These are phyloP conservation scores for Heliconius congener DNA, from an alignment of 1,140 invertebrate genomes.

Conservation along the genomic window DNA sequence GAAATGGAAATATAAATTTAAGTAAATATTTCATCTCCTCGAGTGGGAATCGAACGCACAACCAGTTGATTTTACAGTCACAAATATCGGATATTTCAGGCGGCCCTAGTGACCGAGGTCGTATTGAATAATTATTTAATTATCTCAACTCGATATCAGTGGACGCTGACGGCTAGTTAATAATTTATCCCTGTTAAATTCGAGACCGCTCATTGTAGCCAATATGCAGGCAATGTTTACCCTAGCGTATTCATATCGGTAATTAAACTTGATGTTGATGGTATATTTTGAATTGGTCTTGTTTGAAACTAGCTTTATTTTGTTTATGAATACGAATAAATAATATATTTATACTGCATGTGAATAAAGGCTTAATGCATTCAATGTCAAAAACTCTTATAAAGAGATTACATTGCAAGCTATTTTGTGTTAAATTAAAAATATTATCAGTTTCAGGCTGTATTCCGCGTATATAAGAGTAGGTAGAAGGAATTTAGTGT, in stretches of 20 bases:
- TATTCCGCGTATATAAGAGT: no score
- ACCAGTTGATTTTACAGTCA: background rate
- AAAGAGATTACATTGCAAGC: no score
- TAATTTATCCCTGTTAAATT: slow-evolving; percentile 42
- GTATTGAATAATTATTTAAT: slow-evolving; percentile 15
- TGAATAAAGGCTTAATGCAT: background rate
- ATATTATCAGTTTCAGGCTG: no score
- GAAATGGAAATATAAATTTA: no score
- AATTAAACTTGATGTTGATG: slow-evolving; percentile 29
- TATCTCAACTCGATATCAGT: slow-evolving; percentile 22
- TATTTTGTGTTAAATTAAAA: no score
- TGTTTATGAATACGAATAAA: background rate
- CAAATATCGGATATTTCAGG: background rate
- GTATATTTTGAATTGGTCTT: background rate
- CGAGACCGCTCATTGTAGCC: slow-evolving; percentile 35
- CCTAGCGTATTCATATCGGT: slow-evolving; percentile 27
- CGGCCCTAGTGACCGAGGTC: background rate
- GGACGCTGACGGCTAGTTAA: slow-evolving; percentile 30
- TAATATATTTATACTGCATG: background rate
- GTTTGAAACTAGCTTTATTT: background rate
- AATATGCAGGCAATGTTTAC: slow-evolving; percentile 42
- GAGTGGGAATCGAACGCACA: no score
- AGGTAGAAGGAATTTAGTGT: no score
- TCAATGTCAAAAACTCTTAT: background rate
- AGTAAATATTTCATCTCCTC: no score